Evolutionary conservation across 2,888 invertebrate species (phyloP).

Genomic region (Sussaba pulchella): DNA sequence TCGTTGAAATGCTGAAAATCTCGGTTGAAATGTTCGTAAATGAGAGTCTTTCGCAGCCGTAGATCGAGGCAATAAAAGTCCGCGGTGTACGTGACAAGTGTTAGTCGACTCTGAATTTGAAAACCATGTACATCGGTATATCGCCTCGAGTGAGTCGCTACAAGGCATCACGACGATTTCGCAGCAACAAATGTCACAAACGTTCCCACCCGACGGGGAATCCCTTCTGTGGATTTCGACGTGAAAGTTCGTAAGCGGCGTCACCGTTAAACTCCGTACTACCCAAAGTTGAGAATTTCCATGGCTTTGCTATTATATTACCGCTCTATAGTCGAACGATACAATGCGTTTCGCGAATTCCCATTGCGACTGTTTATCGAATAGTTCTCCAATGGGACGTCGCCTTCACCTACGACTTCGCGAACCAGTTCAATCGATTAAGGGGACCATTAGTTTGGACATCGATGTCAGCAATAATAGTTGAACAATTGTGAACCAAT

Average conservation of each 20-base stretch:
- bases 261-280: constrained; percentile 32
- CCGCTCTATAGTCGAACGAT: constrained; percentile 11
- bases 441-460: constrained; percentile 18
- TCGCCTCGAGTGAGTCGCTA: constrained; percentile 37
- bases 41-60: neutral
- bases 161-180: constrained; percentile 16
- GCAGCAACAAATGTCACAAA: neutral
- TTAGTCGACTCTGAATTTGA: constrained; percentile 1
- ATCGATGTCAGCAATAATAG: constrained; percentile 7
- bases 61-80: constrained; percentile 33
- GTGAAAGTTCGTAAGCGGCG: constrained; percentile 46
- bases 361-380: constrained; percentile 48
- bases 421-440: constrained; percentile 28
- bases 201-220: constrained; percentile 37
- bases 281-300: constrained; percentile 53
- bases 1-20: neutral
- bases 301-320: constrained; percentile 44
- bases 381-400: constrained; percentile 41
- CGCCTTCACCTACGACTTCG: constrained; percentile 14
- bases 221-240: constrained; percentile 41
- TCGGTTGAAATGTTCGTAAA: neutral
- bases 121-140: constrained; percentile 48
- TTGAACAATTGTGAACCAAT: constrained; percentile 4
- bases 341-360: constrained; percentile 37
- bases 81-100: constrained; percentile 29